Evolutionary conservation across 2,113 vertebrate genomes (phyloP), one percentile per base, ranked within the genome.

Genomic region (Eurystomus gularis): DNA sequence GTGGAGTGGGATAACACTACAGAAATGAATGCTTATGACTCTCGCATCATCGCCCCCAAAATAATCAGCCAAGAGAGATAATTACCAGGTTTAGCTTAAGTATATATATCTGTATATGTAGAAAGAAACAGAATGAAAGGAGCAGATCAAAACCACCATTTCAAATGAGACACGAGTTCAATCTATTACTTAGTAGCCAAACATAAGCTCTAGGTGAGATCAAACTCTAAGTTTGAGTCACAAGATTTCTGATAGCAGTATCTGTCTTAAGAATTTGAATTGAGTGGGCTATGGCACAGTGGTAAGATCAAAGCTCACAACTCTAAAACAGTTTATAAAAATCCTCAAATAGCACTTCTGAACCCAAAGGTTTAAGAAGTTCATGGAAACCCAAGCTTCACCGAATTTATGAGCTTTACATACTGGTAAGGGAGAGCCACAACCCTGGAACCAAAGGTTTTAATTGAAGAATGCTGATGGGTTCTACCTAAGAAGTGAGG

Each of bases 1-100:
- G 98, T 95, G 97, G 97, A 97, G 98, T 98, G 97, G 98, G 98
- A 98, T 97, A 98, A 97, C 90, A 60, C 95, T 85, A 91, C 96
- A 97, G 92, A 98, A 98, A 98, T 72, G 96, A 98, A 97, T 97
- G 97, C 96, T 96, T 79, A 97, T 98, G 98, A 97, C 98, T 97
- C 96, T 97, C 93, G 58, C 94, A 82, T 97, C 90, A 97, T 93
- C 94, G 70, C 92, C 90, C 95, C 96, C 93, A 98, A 98, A 98
- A 98, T 97, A 98, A 96, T 97, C 96, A 96, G 84, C 82, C 94
- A 96, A 97, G 86, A 95, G 93, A 94, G 66, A 94, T 91, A 95
- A 93, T 96, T 94, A 82, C 72, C 82, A 90, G 92, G 87, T 94
- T 96, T 93, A 95, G 52, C 71, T 83, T 86, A 78, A 95, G 62